These are phyloP conservation scores for Clepsis dumicolana DNA, from an alignment of 2,888 invertebrate genomes.

Conservation along the genomic window DNA sequence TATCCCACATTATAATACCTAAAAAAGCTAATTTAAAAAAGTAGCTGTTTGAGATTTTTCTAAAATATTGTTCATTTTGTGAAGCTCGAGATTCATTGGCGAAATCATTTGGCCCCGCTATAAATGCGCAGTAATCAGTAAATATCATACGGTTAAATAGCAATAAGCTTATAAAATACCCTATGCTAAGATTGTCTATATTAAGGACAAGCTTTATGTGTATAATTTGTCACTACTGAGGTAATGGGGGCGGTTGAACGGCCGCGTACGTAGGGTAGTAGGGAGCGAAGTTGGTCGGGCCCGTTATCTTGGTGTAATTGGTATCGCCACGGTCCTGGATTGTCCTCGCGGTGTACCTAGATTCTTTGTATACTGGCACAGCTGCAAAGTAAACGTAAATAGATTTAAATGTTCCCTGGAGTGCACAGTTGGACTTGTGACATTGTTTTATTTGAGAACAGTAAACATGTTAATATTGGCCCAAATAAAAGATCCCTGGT, in stretches of 20 bases:
- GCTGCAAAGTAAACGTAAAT: constrained; percentile 71
- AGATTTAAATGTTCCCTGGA: too few relatives aligned
- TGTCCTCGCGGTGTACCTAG: constrained; percentile 86
- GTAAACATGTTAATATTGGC: too few relatives aligned
- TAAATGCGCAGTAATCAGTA: constrained; percentile 29
- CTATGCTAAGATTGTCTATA: constrained; percentile 25
- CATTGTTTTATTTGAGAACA: too few relatives aligned
- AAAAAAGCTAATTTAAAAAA: not conserved
- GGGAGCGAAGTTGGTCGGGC: constrained; percentile 83
- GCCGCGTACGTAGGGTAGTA: constrained; percentile 87
- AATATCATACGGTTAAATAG: constrained; percentile 20
- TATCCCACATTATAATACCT: not conserved
- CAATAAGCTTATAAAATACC: constrained; percentile 22
- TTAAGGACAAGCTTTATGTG: constrained; percentile 40
- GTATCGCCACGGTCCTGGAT: constrained; percentile 88
- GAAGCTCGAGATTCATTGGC: constrained; percentile 27
- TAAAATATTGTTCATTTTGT: not conserved
- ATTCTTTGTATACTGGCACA: constrained; percentile 89
- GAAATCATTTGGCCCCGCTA: constrained; percentile 19
- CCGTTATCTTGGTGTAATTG: constrained; percentile 83
- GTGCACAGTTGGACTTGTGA: too few relatives aligned
- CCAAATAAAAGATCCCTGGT: too few relatives aligned
- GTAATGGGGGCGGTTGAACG: constrained; percentile 84
- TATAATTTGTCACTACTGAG: constrained; percentile 57
- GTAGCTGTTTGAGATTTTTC: constrained; percentile 17